A percentile compares a stretch with the other conserved stretches of the same genome.
These are phyloP conservation scores for Calliopum simillimum DNA, from an alignment of 2,888 invertebrate genomes.

Conservation along the genomic window DNA sequence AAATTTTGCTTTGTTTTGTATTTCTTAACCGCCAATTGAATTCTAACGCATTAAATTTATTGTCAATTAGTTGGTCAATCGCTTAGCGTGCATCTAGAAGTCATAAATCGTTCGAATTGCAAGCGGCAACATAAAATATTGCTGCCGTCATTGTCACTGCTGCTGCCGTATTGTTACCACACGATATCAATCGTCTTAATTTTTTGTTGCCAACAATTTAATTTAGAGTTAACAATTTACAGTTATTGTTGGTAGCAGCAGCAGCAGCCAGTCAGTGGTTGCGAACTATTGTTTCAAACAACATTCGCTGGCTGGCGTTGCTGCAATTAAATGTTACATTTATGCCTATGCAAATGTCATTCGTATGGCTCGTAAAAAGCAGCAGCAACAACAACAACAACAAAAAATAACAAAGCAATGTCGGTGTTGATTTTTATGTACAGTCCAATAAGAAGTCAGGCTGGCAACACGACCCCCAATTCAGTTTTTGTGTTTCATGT, in stretches of 20 bases:
- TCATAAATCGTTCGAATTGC: slow-evolving; percentile 48
- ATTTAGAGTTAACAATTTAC: slow-evolving; percentile 37
- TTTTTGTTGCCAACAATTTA: slow-evolving; percentile 44
- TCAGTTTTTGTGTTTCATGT: slow-evolving; percentile 24
- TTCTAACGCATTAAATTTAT: slow-evolving; percentile 42
- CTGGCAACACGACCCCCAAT: slow-evolving; percentile 5
- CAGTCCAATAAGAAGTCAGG: not conserved
- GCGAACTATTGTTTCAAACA: not conserved
- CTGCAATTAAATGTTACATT: slow-evolving; percentile 37
- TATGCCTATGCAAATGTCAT: slow-evolving; percentile 39
- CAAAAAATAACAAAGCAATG: not conserved
- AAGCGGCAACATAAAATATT: slow-evolving; percentile 20
- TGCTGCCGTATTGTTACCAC: not conserved
- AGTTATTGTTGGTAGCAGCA: slow-evolving; percentile 26
- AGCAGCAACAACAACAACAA: slow-evolving; percentile 14
- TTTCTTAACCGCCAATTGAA: not conserved
- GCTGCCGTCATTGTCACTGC: slow-evolving; percentile 21
- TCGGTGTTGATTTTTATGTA: slow-evolving; percentile 29
- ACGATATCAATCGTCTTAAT: slow-evolving; percentile 23
- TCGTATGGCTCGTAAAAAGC: not conserved
- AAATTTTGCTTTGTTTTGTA: too few relatives aligned
- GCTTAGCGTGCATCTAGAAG: slow-evolving; percentile 44
- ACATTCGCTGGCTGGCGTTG: not conserved
- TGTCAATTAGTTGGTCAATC: slow-evolving; percentile 47
- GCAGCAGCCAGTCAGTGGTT: slow-evolving; percentile 4